These are phyloP conservation scores for Palaemon carinicauda DNA, from an alignment of 1,140 invertebrate species.

Conservation along the genomic window DNA sequence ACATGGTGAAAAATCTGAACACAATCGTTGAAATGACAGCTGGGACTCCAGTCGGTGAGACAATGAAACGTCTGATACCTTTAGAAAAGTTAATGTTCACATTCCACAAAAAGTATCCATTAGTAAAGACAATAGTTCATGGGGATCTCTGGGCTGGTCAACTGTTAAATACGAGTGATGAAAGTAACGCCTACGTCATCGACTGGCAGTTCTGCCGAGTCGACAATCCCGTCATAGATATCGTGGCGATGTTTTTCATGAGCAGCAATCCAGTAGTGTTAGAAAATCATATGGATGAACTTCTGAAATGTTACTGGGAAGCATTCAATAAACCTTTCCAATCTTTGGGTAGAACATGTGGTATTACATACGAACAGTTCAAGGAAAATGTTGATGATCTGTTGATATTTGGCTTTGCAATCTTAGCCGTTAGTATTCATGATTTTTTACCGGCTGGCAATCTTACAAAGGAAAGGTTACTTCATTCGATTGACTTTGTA, in stretches of 20 bases:
- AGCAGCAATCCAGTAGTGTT: constrained; percentile 18
- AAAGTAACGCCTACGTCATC: constrained; percentile 11
- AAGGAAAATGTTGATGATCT: constrained; percentile 19
- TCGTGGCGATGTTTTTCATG: constrained; percentile 48
- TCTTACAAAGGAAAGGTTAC: constrained; percentile 10
- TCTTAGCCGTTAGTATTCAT: constrained; percentile 34
- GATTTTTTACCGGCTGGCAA: constrained; percentile 28
- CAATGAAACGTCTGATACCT: constrained; percentile 11
- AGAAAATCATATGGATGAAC: constrained; percentile 14
- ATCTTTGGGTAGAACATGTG: not conserved
- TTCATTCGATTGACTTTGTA: constrained; percentile 10
- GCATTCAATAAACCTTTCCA: not conserved
- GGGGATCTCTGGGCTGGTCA: constrained; percentile 44
- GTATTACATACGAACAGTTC: constrained; percentile 12
- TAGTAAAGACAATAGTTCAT: constrained; percentile 19
- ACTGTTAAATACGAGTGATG: constrained; percentile 22
- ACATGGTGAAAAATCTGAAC: constrained; percentile 20
- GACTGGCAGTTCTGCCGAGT: constrained; percentile 43
- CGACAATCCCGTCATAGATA: constrained; percentile 26
- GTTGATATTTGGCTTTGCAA: constrained; percentile 33
- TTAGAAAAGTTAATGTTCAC: not conserved
- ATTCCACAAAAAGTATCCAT: not conserved
- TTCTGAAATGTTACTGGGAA: constrained; percentile 22
- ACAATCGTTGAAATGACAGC: constrained; percentile 15
- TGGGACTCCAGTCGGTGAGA: not conserved